A percentile compares a stretch with the other conserved stretches of the same genome.
These are phyloP conservation scores for Diuraphis noxia DNA, from an alignment of 1,140 invertebrate genomes.

Conservation along the genomic window DNA sequence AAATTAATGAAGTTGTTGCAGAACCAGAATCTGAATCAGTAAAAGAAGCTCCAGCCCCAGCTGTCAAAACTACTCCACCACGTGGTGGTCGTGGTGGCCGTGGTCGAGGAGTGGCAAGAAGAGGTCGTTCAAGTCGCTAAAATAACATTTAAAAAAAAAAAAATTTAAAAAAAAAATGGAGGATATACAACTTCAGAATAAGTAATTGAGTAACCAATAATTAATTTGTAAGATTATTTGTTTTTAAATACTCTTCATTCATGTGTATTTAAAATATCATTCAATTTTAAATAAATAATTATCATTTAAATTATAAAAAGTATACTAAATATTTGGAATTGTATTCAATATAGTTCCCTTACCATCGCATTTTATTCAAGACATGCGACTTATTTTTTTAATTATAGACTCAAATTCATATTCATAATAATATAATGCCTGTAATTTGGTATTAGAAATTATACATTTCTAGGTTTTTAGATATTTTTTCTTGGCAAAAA, in stretches of 20 bases:
- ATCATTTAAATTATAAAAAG: background rate
- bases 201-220: constrained; percentile 16
- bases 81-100: constrained; percentile 39
- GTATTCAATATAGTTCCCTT: background rate
- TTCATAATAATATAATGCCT: background rate
- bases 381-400: background rate
- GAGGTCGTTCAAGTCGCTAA: constrained; percentile 49
- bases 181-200: background rate
- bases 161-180: background rate
- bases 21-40: constrained; percentile 15
- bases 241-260: background rate
- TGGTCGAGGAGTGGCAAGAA: constrained; percentile 40
- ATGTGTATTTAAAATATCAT: constrained; percentile 27
- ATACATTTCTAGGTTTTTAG: background rate
- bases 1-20: background rate
- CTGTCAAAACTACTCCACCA: constrained; percentile 54
- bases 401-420: background rate
- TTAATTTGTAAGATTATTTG: background rate
- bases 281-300: background rate
- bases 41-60: constrained; percentile 55
- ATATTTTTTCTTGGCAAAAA: background rate
- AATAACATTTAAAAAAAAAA: background rate
- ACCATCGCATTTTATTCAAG: background rate
- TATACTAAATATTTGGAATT: background rate
- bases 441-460: background rate